Conservation (phyloP, 2,888 invertebrate genomes). For the Morpho helenor region DNA sequence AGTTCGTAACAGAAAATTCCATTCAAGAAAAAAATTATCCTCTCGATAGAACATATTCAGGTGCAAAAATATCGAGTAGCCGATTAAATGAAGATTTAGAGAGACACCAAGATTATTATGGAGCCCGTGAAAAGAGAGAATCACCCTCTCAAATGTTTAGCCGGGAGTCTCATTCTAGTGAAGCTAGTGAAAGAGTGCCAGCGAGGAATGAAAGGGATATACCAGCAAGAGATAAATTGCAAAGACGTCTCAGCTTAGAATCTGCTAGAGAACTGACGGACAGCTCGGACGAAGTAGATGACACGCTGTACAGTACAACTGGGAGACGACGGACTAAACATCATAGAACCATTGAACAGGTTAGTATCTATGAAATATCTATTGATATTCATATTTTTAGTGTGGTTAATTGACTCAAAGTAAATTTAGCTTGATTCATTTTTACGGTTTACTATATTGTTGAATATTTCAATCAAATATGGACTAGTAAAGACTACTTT, state of each 20-base stretch:
- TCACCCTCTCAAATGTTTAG: constrained; percentile 57
- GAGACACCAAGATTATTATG: constrained; percentile 63
- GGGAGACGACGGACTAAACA: constrained; percentile 77
- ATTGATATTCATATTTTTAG: too few species aligned
- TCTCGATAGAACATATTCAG: constrained; percentile 67
- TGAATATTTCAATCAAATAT: too few species aligned
- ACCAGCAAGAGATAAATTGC: constrained; percentile 63
- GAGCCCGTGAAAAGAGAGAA: constrained; percentile 52
- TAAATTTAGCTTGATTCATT: too few species aligned
- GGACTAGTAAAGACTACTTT: too few species aligned
- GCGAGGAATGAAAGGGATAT: constrained; percentile 48
- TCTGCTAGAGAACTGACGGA: constrained; percentile 86
- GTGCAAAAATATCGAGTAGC: constrained; percentile 67
- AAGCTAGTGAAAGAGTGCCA: constrained; percentile 59
- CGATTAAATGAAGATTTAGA: constrained; percentile 69
- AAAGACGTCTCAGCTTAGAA: constrained; percentile 84
- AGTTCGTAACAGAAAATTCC: constrained; percentile 54
- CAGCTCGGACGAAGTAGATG: constrained; percentile 83
- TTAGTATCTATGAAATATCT: constrained; percentile 32
- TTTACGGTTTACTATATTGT: too few species aligned
- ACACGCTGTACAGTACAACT: constrained; percentile 74
- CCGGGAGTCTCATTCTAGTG: constrained; percentile 61
- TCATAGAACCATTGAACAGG: constrained; percentile 83
- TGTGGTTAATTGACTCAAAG: too few species aligned
- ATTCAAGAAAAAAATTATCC: constrained; percentile 71